phyloP scores from a whole-genome alignment of 2,797 vertebrate species.

The Ctenopoma kingsleyae region DNA sequence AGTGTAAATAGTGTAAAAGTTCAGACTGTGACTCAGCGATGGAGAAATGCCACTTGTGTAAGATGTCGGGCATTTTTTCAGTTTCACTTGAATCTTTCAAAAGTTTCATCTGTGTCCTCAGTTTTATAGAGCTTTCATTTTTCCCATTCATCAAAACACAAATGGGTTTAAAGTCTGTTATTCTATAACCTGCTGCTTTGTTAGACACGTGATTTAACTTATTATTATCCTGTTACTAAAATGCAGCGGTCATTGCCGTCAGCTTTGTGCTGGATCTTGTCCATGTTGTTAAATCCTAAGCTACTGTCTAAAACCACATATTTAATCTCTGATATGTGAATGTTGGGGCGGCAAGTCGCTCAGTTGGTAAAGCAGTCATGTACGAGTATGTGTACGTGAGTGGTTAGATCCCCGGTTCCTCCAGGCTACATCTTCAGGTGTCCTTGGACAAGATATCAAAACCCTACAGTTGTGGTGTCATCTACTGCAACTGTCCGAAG shows the following conservation, averaged over 20 bases:
- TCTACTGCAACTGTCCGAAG: too few relatives aligned
- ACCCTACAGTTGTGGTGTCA: too few relatives aligned
- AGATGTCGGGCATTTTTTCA: background rate
- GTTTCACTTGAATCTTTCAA: background rate
- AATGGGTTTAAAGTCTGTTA: background rate
- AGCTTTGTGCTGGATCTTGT: background rate
- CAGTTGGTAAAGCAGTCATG: too few relatives aligned
- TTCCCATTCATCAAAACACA: background rate
- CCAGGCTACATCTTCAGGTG: too few relatives aligned
- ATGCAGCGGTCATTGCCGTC: background rate
- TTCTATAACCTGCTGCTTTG: background rate
- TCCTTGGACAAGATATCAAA: too few relatives aligned
- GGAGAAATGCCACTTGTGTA: background rate
- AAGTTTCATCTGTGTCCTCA: background rate
- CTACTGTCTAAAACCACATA: background rate
- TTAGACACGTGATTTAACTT: background rate
- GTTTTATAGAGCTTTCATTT: background rate
- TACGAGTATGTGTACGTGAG: too few relatives aligned
- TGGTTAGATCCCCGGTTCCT: too few relatives aligned
- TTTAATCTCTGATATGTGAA: background rate
- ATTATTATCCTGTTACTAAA: background rate
- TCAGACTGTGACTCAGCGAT: slow-evolving; percentile 2
- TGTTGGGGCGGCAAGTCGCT: background rate
- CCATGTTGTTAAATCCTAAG: background rate
- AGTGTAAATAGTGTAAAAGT: background rate